These are phyloP conservation scores for Enteromius treurensis DNA, from an alignment of 2,797 vertebrate genomes.

Conservation along the genomic window DNA sequence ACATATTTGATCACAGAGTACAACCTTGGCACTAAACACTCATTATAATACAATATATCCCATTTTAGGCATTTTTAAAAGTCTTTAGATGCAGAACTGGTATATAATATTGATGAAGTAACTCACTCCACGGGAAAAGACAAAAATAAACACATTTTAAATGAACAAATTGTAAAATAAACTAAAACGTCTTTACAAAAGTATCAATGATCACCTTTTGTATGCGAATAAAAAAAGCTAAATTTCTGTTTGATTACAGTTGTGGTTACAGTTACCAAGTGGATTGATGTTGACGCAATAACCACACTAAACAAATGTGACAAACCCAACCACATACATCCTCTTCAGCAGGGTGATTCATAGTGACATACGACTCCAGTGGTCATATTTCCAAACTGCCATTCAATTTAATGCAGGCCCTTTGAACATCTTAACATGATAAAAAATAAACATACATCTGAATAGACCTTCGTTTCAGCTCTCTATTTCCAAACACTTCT, in stretches of 20 bases:
- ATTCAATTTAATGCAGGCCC: conserved; percentile 6
- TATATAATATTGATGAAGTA: conserved; percentile 34
- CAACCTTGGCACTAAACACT: conserved; percentile 61
- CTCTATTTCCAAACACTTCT: conserved; percentile 24
- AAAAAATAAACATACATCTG: conserved; percentile 31
- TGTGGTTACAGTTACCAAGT: conserved; percentile 7
- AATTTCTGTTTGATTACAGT: background rate
- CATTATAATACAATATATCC: conserved; percentile 60
- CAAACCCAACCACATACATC: conserved; percentile 29
- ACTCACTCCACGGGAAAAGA: conserved; percentile 30
- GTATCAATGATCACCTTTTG: background rate
- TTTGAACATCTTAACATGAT: conserved; percentile 25
- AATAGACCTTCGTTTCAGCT: background rate
- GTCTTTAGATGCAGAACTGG: conserved; percentile 23
- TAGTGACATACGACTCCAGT: conserved; percentile 3
- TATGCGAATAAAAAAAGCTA: background rate
- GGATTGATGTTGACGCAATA: background rate
- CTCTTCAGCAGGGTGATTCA: conserved; percentile 6
- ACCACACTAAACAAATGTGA: conserved; percentile 31
- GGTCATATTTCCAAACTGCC: background rate
- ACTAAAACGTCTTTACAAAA: conserved; percentile 2
- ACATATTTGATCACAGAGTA: conserved; percentile 59
- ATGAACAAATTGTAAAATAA: conserved; percentile 16
- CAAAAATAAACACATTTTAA: conserved; percentile 9
- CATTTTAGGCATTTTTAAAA: conserved; percentile 21